Conservation (phyloP, 2,888 invertebrate genomes). For the Plebejus argus region DNA sequence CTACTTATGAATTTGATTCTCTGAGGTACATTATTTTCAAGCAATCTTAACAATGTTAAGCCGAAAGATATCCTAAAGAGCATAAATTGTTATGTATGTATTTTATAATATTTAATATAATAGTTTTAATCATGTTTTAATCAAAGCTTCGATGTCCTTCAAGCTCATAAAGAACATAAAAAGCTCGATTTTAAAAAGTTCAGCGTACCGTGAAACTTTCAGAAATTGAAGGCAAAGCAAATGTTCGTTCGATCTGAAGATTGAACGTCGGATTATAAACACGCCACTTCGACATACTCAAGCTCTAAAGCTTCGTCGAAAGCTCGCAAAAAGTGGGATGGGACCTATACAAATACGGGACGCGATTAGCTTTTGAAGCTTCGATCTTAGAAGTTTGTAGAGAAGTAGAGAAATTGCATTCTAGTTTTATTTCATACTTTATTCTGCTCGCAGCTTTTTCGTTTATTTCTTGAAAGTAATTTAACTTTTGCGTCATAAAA, state of each 20-base stretch:
- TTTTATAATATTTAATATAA: not conserved
- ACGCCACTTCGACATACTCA: constrained; percentile 14
- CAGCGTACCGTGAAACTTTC: not conserved
- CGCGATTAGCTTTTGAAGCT: constrained; percentile 11
- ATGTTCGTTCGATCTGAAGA: constrained; percentile 12
- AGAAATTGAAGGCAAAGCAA: constrained; percentile 16
- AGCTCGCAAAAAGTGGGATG: constrained; percentile 12
- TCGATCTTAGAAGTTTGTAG: not conserved
- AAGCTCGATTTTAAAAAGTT: not conserved
- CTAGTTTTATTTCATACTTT: not conserved
- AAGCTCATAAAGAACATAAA: not conserved
- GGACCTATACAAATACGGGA: constrained; percentile 1
- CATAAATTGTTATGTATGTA: too few species aligned
- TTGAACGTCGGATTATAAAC: constrained; percentile 13
- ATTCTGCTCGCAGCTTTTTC: not conserved
- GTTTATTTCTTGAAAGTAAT: not conserved
- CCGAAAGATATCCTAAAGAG: too few species aligned
- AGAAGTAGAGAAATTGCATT: not conserved
- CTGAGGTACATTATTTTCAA: not conserved
- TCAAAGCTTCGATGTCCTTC: not conserved
- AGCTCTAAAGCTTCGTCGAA: constrained; percentile 5
- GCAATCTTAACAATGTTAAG: not conserved
- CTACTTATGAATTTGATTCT: not conserved
- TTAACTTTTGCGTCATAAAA: too few species aligned
- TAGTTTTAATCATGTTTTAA: not conserved